Evolutionary conservation across 2,113 vertebrate species (phyloP).

Genomic region (Spizaetus ornatus): DNA sequence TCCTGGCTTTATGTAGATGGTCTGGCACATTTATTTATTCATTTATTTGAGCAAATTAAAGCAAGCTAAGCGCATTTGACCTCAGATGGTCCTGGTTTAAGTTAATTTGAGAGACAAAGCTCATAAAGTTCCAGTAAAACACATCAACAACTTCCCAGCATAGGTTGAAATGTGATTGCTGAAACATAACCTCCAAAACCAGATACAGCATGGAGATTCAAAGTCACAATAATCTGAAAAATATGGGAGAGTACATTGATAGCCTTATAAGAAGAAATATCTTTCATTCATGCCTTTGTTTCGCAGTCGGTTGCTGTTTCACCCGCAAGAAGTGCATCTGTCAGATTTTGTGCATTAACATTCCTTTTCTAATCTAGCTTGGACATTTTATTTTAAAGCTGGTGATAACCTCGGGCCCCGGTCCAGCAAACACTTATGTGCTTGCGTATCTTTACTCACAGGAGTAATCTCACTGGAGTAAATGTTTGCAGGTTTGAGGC

Average conservation of each 20-base stretch:
- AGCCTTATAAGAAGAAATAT: background rate
- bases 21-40: conserved; percentile 61
- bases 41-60: conserved; percentile 72
- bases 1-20: conserved; percentile 54
- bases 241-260: background rate
- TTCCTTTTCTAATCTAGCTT: conserved; percentile 45
- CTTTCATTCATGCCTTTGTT: conserved; percentile 22
- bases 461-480: conserved; percentile 54
- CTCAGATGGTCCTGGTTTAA: conserved; percentile 66
- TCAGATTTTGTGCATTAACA: conserved; percentile 61
- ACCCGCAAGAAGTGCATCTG: background rate
- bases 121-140: conserved; percentile 64
- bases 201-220: conserved; percentile 17
- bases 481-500: conserved; percentile 49
- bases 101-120: conserved; percentile 68
- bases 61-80: conserved; percentile 60
- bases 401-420: conserved; percentile 29
- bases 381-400: conserved; percentile 43
- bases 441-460: conserved; percentile 10
- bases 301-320: background rate
- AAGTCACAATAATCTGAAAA: conserved; percentile 45
- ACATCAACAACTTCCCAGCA: conserved; percentile 60
- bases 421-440: conserved; percentile 8
- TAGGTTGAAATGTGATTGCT: conserved; percentile 32
- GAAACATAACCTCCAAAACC: conserved; percentile 48